Percentiles rank a stretch among this genome's conserved stretches.
Evolutionary conservation across 2,797 vertebrate species (phyloP).

Genomic region (Rhinichthys osculus): DNA sequence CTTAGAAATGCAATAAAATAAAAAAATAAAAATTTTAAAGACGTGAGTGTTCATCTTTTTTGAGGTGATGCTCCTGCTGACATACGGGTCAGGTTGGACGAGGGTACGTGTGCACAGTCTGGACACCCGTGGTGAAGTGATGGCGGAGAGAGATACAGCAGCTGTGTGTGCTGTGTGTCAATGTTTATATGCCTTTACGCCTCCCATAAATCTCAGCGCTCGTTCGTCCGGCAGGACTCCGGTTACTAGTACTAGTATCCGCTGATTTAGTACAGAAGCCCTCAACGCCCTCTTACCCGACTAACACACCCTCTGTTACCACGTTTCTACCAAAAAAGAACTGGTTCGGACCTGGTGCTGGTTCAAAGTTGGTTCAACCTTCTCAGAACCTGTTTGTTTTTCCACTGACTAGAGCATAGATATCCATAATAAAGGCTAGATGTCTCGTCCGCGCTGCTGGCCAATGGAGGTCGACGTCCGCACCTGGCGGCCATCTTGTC

Average conservation of each 20-base stretch:
- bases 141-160: constrained; percentile 64
- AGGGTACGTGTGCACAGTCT: background rate
- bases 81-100: constrained; percentile 75
- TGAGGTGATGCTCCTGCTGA: constrained; percentile 66
- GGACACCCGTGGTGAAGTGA: constrained; percentile 39
- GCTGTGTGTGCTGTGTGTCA: constrained; percentile 77
- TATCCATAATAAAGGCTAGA: no score
- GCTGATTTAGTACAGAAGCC: constrained; percentile 30
- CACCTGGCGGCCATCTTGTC: no score
- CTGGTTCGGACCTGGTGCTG: no score
- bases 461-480: no score
- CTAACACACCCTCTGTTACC: background rate
- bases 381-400: no score
- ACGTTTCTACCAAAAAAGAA: no score
- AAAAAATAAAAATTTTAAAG: no score
- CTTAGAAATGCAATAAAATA: no score
- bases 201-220: constrained; percentile 77
- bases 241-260: constrained; percentile 69
- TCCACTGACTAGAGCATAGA: no score
- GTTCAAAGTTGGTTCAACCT: no score
- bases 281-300: constrained; percentile 21
- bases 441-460: no score
- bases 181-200: constrained; percentile 83
- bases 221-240: constrained; percentile 64
- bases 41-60: background rate